Evolutionary conservation across 2,113 vertebrate species (phyloP).

Genomic region (Nothocercus nigrocapillus): DNA sequence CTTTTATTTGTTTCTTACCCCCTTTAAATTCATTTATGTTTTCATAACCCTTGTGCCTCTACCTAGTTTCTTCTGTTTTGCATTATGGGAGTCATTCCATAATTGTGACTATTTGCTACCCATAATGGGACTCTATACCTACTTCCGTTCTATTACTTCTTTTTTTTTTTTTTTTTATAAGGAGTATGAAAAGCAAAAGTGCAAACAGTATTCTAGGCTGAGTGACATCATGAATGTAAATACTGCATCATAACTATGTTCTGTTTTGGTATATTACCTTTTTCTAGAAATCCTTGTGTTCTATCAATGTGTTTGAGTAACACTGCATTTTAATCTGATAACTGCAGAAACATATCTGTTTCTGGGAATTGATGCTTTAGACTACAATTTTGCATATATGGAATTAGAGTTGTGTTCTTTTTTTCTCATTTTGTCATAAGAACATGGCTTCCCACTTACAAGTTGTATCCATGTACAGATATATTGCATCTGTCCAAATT

Average conservation of each 20-base stretch:
- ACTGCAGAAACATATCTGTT: neutral
- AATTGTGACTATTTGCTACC: neutral
- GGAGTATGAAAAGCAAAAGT: neutral
- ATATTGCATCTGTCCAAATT: accelerated
- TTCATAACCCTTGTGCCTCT: neutral
- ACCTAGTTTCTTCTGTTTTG: neutral
- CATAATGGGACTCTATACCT: neutral
- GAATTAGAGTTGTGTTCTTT: neutral
- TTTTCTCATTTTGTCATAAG: neutral
- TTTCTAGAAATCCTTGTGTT: neutral
- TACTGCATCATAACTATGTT: neutral
- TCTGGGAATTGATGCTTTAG: neutral
- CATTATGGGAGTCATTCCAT: neutral
- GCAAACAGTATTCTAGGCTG: neutral
- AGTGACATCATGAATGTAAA: neutral
- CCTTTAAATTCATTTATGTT: neutral
- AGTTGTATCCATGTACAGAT: neutral
- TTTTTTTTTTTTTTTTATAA: neutral
- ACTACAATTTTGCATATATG: neutral
- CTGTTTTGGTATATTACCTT: neutral
- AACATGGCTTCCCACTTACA: neutral
- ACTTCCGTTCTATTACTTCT: neutral
- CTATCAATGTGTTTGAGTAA: neutral
- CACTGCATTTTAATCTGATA: accelerated
- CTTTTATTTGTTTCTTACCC: neutral